Evolutionary conservation across 2,888 invertebrate genomes (phyloP), one percentile per base, ranked within the genome.

Genomic region (Drosophila mettleri): DNA sequence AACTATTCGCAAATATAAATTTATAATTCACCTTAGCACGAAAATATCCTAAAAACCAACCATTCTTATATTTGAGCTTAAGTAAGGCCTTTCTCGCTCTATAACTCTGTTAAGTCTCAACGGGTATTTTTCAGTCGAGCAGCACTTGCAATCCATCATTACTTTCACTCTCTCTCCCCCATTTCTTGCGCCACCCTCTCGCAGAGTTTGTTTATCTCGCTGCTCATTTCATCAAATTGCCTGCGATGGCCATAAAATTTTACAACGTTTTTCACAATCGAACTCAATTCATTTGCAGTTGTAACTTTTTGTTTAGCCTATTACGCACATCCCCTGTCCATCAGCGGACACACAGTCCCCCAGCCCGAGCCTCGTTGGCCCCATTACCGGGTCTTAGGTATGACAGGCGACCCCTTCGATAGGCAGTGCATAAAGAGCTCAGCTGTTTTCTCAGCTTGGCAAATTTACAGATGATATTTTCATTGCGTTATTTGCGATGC

Each of bases 401-500:
- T 3, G n/a, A n/a, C 4, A n/a, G 9, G 34, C 57, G 16, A 33
- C 3, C 14, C 27, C 34, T 20, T 16, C 14, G 39, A 1, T 45
- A 51, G 61, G 60, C 61, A 49, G 33, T 78, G 60, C 63, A 86
- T 84, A 88, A 86, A 83, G 69, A 76, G 72, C 60, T 64, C 68
- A 64, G 64, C 64, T 60, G 78, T 70, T 78, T 74, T 65, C 80
- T 60, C 67, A 54, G 55, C 52, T 62, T 65, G 64, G 9, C 67
- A 70, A 76, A 76, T 73, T 80, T 68, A 63, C 80, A 82, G 80
- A 85, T 68, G 66, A 86, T 82, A 80, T 81, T 79, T 81, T 72
- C 76, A 76, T 84, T 86, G 67, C 65, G 65, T 83, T 88, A 88
- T 80, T 87, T 84, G 81, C 76, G 68, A 76, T 74, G 81, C 81